Base-by-base conservation (phyloP, 2,797 vertebrate genomes). In the Brachyalestes nurse region DNA sequence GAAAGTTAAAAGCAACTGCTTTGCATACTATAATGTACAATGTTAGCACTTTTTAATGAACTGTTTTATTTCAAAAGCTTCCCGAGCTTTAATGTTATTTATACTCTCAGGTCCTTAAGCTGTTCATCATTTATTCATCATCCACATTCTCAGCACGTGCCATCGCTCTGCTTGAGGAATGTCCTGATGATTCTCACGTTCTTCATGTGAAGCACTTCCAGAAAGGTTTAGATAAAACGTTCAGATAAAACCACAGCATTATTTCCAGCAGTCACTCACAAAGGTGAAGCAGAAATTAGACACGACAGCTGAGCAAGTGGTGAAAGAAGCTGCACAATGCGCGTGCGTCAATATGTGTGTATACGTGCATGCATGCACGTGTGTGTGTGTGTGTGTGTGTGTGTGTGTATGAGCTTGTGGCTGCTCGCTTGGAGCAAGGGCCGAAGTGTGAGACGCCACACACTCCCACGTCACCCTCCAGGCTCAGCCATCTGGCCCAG, bases 401-500 rank as follows among this genome's bases (percentile, higher is more conserved):
- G 25, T 2, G 23, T 42, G 65, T 42, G 3, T 42, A 49, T 19
- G 66, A 23, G 23, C 4, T 28, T 70, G 21, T 7, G 47, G 75
- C 34, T 67, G 21, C 64, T 57, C 58, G 57, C 47, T 57, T 62
- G 70, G 61, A 74, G 77, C 72, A 55, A 40, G 49, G 64, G 81
- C 84, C 81, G 80, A 69, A 69, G 66, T 73, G 72, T 75, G 23
- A 85, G 82, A 65, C 64, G 42, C 17, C 28, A 23, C 34, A 40
- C 55, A 40, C 69, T 72, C 70, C 51, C 82, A 72, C 53, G 19
- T 70, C 77, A 58, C 80, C 74, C 66, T 79, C 75, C 66, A 74
- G 80, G 84, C 83, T 80, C 47, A 66, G 72, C 84, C 87, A 88
- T 88, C 84, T 88, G 87, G 79, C 75, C 57, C 64, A 57, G 74